phyloP scores from a whole-genome alignment of 92 coral and sea anemone species.

The Phenganax subtilis region DNA sequence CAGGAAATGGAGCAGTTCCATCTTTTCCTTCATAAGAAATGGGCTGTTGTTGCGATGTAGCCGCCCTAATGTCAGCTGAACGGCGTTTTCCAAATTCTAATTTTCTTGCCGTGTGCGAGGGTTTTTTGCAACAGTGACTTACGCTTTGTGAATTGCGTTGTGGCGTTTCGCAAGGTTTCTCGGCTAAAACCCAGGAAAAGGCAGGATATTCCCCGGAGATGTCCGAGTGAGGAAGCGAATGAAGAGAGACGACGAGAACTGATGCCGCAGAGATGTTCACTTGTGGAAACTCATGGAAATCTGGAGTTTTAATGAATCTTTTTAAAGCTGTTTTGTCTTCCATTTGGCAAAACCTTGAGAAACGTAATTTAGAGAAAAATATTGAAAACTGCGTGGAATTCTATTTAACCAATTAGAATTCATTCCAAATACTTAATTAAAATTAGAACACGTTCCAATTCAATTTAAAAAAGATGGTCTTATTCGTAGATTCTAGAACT shows the following conservation, averaged over 20 bases:
- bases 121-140: background rate
- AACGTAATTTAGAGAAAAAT: background rate
- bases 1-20: no score
- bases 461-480: no score
- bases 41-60: background rate
- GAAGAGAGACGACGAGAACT: conserved; percentile 53
- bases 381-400: background rate
- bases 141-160: background rate
- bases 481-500: background rate
- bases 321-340: conserved; percentile 26
- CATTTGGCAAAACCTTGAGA: conserved; percentile 42
- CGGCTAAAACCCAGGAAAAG: conserved; percentile 21
- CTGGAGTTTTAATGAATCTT: conserved; percentile 53
- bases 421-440: no score
- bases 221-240: conserved; percentile 65
- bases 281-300: conserved; percentile 59
- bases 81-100: background rate
- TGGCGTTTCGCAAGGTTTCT: conserved; percentile 13
- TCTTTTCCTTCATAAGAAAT: background rate
- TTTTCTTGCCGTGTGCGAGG: background rate
- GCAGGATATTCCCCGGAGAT: conserved; percentile 29
- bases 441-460: no score
- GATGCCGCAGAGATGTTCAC: conserved; percentile 55
- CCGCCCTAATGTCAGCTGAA: background rate
- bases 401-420: background rate